A percentile compares a stretch with the other conserved stretches of the same genome.
These are phyloP conservation scores for Morelia viridis DNA, from an alignment of 2,797 vertebrate species.

Conservation along the genomic window DNA sequence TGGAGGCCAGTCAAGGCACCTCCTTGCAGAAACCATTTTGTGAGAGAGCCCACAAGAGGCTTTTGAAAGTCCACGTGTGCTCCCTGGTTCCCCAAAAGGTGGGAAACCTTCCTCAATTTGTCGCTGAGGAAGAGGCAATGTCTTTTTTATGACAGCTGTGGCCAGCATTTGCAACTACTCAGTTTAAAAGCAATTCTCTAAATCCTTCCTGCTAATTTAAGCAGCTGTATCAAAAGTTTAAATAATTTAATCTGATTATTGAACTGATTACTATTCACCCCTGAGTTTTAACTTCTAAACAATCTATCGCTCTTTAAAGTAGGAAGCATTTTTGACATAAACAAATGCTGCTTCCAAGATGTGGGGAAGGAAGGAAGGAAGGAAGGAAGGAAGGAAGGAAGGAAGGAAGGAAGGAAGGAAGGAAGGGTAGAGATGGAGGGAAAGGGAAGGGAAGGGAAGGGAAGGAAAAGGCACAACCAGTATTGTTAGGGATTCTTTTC, in stretches of 20 bases:
- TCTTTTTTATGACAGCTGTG: neutral
- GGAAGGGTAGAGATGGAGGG: neutral
- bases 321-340: neutral
- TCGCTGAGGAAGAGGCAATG: neutral
- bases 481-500: neutral
- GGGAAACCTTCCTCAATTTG: neutral
- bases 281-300: neutral
- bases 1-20: neutral
- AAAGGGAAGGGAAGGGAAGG: neutral
- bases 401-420: neutral
- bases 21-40: neutral
- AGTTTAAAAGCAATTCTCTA: neutral
- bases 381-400: too few species aligned
- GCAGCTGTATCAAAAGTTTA: neutral
- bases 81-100: neutral
- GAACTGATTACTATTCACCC: neutral
- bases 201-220: neutral
- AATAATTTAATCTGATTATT: neutral
- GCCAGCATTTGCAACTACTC: neutral
- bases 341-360: neutral
- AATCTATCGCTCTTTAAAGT: neutral
- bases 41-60: neutral
- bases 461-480: neutral
- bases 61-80: neutral
- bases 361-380: neutral